Evolutionary conservation across 2,113 vertebrate species (phyloP), one percentile per base, ranked within the genome.

Genomic region (Alces alces): DNA sequence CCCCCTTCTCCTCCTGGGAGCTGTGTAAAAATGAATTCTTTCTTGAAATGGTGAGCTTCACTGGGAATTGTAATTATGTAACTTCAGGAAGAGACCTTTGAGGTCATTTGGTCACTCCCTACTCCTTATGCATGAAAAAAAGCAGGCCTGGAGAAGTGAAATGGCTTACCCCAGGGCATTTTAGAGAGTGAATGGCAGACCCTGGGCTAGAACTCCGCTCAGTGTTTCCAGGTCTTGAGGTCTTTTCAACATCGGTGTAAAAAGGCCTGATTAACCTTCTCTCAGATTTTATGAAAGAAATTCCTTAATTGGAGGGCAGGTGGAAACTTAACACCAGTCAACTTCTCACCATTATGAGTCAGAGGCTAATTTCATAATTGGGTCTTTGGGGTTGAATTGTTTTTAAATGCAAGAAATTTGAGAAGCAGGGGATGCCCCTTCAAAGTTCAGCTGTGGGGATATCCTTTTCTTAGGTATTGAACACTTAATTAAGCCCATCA

Each of bases 341-440:
- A 25, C 73, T 60, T 97, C 36, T 76, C 91, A 95, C 70, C 30
- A 33, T 76, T 90, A 27, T 87, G 95, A 91, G 52, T 93, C 85
- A 85, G 58, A 88, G 86, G 66, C 76, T 91, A 92, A 95, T 95
- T 95, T 96, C 97, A 82, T 95, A 86, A 95, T 88, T 97, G 87
- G 45, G 45, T 80, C 52, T 79, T 27, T 97, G 78, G 55, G 33
- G 15, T 94, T 95, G 57, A 86, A 58, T 88, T 97, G 45, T 92
- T 88, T 96, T 95, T 94, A 93, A 97, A 89, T 95, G 76, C 17
- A 92, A 95, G 89, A 94, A 78, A 93, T 89, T 27, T 93, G 91
- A 96, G 89, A 94, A 83, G 96, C 61, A 76, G 86, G 93, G 96
- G 61, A 60, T 97, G 86, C 1, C 50, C 96, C 43, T 85, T 91